Percentiles rank a stretch among this genome's conserved stretches.
Evolutionary conservation across 1,140 invertebrate species (phyloP).

Genomic region (Magallana gigas): DNA sequence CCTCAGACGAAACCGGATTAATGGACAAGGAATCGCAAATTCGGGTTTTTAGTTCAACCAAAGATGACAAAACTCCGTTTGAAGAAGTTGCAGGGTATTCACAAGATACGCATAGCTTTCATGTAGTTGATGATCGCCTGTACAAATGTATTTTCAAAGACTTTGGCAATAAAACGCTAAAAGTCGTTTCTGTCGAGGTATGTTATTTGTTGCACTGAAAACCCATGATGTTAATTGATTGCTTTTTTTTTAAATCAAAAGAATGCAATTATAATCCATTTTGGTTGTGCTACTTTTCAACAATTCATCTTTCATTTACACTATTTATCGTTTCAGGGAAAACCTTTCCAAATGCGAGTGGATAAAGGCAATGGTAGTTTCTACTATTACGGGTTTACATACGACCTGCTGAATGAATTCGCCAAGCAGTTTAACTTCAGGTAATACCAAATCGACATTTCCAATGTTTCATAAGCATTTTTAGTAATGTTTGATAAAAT

Average conservation of each 20-base stretch:
- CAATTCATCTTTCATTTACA: background rate
- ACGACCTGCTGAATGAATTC: conserved; percentile 73
- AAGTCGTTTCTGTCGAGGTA: background rate
- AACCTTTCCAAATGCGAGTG: conserved; percentile 32
- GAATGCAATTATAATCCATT: too few relatives aligned
- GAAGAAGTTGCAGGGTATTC: background rate
- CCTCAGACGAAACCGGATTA: too few relatives aligned
- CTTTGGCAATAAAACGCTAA: background rate
- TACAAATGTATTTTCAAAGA: background rate
- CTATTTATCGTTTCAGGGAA: background rate
- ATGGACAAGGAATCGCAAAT: background rate
- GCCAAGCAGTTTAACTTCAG: conserved; percentile 72
- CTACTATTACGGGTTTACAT: conserved; percentile 60
- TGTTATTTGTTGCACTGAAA: background rate
- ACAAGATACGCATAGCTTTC: background rate
- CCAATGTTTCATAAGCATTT: too few relatives aligned
- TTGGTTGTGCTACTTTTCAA: too few relatives aligned
- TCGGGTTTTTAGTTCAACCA: background rate
- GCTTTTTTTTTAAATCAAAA: too few relatives aligned
- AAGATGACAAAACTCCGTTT: background rate
- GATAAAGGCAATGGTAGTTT: conserved; percentile 22
- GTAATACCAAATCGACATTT: conserved; percentile 52
- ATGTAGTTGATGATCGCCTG: background rate
- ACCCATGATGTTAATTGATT: too few relatives aligned
- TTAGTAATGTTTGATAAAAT: too few relatives aligned